These are phyloP conservation scores for Malurus splendens DNA, from an alignment of 2,797 vertebrate genomes.

Conservation along the genomic window DNA sequence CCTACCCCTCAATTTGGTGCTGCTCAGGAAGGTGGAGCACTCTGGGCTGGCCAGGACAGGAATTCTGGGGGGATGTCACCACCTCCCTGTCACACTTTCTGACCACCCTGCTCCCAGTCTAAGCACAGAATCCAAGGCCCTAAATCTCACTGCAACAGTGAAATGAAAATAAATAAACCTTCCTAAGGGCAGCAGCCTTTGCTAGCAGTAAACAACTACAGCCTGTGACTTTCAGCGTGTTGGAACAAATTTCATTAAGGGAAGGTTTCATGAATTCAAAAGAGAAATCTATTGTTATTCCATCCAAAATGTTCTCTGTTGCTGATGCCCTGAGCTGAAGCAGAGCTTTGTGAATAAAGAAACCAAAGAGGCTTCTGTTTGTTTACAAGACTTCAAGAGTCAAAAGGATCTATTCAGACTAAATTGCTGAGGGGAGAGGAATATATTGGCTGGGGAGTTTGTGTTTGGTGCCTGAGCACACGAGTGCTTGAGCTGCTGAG, in stretches of 20 bases:
- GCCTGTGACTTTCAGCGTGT: not conserved
- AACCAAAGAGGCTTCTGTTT: slow-evolving; percentile 11
- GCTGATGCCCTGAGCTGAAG: not conserved
- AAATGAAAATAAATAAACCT: not conserved
- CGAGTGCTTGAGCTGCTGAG: fast-evolving
- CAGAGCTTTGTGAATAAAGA: slow-evolving; percentile 19
- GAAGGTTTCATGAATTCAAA: not conserved
- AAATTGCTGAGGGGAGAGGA: not conserved
- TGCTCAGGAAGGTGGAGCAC: not conserved
- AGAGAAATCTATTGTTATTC: not conserved
- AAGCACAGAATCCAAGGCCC: not conserved
- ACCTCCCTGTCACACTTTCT: not conserved
- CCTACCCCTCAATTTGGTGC: not conserved
- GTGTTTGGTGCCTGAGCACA: not conserved
- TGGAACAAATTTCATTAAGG: not conserved
- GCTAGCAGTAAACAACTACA: not conserved
- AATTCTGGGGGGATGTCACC: not conserved
- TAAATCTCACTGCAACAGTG: not conserved
- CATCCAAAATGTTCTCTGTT: not conserved
- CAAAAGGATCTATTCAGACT: not conserved
- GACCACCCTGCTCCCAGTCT: not conserved
- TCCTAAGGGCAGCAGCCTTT: not conserved
- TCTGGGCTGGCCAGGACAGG: not conserved
- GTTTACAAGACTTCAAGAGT: slow-evolving; percentile 19
- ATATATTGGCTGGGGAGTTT: not conserved